A percentile compares a stretch with the other conserved stretches of the same genome.
These are phyloP conservation scores for Electrona antarctica DNA, from an alignment of 2,113 vertebrate genomes.

Conservation along the genomic window DNA sequence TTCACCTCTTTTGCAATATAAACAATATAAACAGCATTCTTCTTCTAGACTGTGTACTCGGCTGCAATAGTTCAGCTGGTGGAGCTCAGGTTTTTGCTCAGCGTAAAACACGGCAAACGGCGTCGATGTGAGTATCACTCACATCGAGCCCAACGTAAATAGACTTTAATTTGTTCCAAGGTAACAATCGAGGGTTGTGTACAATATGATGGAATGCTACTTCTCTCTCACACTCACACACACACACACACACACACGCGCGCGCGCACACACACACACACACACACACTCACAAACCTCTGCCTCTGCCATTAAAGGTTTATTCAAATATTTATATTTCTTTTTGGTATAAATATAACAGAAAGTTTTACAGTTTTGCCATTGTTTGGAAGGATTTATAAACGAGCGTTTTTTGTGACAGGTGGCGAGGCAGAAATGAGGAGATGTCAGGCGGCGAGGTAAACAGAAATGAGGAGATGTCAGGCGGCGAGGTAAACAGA, in stretches of 20 bases:
- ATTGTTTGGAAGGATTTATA: conserved; percentile 74
- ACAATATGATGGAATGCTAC: conserved; percentile 69
- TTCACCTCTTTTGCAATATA: conserved; percentile 78
- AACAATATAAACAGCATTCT: conserved; percentile 80
- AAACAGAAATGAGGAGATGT: conserved; percentile 63
- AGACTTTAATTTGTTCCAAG: conserved; percentile 69
- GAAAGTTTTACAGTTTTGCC: conserved; percentile 70
- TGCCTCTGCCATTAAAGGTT: conserved; percentile 62
- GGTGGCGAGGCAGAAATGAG: conserved; percentile 62
- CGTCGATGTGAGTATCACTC: conserved; percentile 64
- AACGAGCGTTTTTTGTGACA: conserved; percentile 68
- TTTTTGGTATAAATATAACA: conserved; percentile 78
- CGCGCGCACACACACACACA: neutral
- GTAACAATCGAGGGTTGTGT: conserved; percentile 78
- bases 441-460: conserved; percentile 47
- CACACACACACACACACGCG: neutral
- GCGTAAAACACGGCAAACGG: conserved; percentile 66
- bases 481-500: conserved; percentile 63
- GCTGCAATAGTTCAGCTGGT: conserved; percentile 72
- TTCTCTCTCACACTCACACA: neutral
- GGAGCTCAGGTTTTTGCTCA: conserved; percentile 69
- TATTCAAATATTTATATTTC: conserved; percentile 82
- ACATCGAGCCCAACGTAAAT: conserved; percentile 73
- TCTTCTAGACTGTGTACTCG: conserved; percentile 75
- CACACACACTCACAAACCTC: conserved; percentile 14